Conservation (phyloP, 2,113 vertebrate genomes). For the Leptocoma aspasia region DNA sequence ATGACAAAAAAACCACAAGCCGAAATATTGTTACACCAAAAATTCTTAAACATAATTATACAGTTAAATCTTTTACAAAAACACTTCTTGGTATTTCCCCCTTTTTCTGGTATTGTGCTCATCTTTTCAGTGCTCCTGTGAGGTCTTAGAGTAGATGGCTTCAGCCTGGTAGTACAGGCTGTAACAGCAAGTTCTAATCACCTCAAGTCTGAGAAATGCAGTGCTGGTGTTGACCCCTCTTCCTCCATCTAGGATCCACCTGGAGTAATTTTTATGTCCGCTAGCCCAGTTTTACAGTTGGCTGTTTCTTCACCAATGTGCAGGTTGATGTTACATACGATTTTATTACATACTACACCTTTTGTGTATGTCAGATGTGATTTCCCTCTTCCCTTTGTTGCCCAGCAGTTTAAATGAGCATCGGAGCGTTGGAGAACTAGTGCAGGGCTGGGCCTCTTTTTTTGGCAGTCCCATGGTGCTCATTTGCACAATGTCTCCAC, state of each 20-base stretch:
- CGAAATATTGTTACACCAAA: neutral
- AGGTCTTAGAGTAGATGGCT: neutral
- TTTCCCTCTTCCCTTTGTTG: neutral
- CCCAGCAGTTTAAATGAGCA: neutral
- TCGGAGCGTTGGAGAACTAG: accelerated
- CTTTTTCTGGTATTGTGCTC: neutral
- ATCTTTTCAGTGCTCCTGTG: neutral
- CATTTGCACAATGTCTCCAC: accelerated
- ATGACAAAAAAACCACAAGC: neutral
- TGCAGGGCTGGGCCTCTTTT: neutral
- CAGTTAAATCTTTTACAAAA: neutral
- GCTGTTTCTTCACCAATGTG: neutral
- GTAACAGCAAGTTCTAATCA: neutral
- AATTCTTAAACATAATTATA: neutral
- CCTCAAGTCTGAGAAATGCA: neutral
- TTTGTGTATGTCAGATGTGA: neutral
- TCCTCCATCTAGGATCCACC: neutral
- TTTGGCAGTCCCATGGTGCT: neutral
- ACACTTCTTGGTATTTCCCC: neutral
- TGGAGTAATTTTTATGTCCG: neutral
- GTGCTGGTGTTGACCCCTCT: neutral
- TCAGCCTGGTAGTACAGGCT: neutral
- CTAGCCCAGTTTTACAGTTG: neutral
- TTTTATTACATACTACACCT: neutral
- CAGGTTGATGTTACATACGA: neutral